Base-by-base conservation (phyloP, 2,888 invertebrate species). In the Deilephila elpenor region DNA sequence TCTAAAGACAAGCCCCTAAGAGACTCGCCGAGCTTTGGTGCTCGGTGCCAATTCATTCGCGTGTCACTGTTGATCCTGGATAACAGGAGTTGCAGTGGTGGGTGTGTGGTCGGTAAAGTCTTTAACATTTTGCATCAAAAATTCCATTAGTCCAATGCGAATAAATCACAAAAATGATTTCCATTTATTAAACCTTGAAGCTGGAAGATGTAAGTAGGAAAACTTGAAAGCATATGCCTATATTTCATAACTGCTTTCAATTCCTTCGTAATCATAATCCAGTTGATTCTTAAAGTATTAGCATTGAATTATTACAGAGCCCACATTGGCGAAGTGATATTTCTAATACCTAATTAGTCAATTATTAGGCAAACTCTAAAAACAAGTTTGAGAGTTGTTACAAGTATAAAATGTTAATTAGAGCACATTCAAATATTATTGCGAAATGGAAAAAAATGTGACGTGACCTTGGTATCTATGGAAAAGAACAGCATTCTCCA, bases 181-280 rank as follows among this genome's bases (percentile, higher is more conserved):
- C 14, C 44, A 44, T 3, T 44, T 44, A 11, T 14, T 11, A 44
- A 44, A 44, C 11, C 44, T 44, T 44, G 44, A 44, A 44, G 11
- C 44, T 44, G 11, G 8, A 19, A 17, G 32, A 32, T 5, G 19
- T 34, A 34, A 32, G 17, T 61, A 14, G 0, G 14, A 34, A 61
- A 32, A 17, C 29, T 19, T 19, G 32, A 29, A 61, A 61, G 19
- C 29, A 17, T 19, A 61, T 19, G 61, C 14, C 32, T 7, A 61
- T 61, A 32, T 34, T 32, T 32, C 34, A 61, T 32, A 61, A 61
- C 32, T 32, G 60, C 60, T 61, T 34, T 61, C 19, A 61, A 61
- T 61, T 34, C 19, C 3, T 61, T 32, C 32, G 32, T 7, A 61
- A 19, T 34, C 6, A 29, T 14, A 19, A 61, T 29, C 32, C 0